Percentiles rank a stretch among this genome's conserved stretches.
These are phyloP conservation scores for Tachycineta bicolor DNA, from an alignment of 2,113 vertebrate genomes.

Conservation along the genomic window DNA sequence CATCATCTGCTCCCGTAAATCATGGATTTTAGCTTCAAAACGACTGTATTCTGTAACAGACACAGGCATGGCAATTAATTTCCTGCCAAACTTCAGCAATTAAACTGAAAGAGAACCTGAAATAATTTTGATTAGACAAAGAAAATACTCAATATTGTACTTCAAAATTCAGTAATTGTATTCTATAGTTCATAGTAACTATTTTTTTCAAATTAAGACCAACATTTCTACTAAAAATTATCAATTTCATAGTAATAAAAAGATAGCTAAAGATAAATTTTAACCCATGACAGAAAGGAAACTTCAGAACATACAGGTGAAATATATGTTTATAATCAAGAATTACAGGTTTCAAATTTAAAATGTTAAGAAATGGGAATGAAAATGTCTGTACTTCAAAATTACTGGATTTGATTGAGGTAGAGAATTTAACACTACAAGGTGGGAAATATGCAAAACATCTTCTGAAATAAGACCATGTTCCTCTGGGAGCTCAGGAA, in stretches of 20 bases:
- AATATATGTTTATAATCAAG: not conserved
- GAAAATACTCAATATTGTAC: not conserved
- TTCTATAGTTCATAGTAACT: not conserved
- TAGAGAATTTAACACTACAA: not conserved
- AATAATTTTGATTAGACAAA: not conserved
- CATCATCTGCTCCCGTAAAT: conserved; percentile 98
- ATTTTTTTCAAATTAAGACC: not conserved
- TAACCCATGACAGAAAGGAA: not conserved
- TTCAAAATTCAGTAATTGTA: not conserved
- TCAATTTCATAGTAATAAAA: not conserved
- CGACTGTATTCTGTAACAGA: conserved; percentile 86
- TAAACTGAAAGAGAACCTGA: not conserved
- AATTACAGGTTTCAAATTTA: not conserved
- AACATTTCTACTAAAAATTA: not conserved
- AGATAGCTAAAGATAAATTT: not conserved
- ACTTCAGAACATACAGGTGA: not conserved
- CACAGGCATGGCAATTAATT: not conserved
- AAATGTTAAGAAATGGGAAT: not conserved
- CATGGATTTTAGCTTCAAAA: conserved; percentile 97
- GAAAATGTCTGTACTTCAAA: not conserved
- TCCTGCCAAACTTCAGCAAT: not conserved
- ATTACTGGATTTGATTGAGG: not conserved
- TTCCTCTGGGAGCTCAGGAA: not conserved
- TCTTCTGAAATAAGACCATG: not conserved
- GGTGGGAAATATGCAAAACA: not conserved